These are phyloP conservation scores for Natator depressus DNA, from an alignment of 2,113 vertebrate species.

Conservation along the genomic window DNA sequence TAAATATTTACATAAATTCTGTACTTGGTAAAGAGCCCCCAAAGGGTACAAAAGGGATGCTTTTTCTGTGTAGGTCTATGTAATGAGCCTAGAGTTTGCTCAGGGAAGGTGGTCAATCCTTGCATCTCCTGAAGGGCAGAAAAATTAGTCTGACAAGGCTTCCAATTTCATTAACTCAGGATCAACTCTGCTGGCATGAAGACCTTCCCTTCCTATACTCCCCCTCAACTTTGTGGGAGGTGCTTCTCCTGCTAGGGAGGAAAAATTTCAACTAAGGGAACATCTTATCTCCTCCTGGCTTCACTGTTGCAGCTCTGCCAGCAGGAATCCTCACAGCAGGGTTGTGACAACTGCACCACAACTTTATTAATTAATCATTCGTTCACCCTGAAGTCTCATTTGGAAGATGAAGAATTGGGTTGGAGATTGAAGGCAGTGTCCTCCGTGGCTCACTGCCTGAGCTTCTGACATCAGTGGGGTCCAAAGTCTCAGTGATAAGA, in stretches of 20 bases:
- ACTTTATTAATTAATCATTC: neutral
- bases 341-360: neutral
- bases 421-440: neutral
- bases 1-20: neutral
- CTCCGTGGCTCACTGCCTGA: neutral
- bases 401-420: neutral
- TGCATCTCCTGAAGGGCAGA: neutral
- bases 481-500: neutral
- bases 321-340: neutral
- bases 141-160: neutral
- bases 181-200: neutral
- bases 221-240: neutral
- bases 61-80: neutral
- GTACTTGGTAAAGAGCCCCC: neutral
- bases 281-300: neutral
- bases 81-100: neutral
- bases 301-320: neutral
- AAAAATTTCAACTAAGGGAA: neutral
- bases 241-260: neutral
- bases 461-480: neutral
- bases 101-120: neutral
- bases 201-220: neutral
- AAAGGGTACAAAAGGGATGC: neutral
- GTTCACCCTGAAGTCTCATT: neutral
- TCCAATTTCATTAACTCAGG: neutral